Conservation (phyloP, 2,113 vertebrate genomes). For the Corythaixoides concolor region DNA sequence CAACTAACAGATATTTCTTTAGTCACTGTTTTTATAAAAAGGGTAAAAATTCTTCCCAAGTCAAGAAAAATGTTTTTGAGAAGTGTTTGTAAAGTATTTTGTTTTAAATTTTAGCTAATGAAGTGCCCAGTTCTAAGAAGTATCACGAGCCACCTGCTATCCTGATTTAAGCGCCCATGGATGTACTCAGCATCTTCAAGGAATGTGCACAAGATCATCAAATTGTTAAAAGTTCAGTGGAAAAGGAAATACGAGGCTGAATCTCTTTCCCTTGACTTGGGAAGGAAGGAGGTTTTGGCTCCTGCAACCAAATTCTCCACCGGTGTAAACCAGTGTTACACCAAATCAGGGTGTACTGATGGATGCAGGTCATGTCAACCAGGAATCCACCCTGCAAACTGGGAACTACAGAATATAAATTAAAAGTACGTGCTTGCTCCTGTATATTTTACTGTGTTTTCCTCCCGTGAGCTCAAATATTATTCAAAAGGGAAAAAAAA, state of each 20-base stretch:
- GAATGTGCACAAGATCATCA: background rate
- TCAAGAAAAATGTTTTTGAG: background rate
- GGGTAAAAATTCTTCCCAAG: background rate
- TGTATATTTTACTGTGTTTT: background rate
- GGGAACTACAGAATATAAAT: background rate
- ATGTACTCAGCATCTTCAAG: background rate
- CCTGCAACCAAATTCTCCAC: background rate
- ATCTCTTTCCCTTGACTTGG: background rate
- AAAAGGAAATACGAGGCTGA: background rate
- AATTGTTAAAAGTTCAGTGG: background rate
- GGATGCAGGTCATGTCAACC: background rate
- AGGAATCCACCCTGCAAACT: background rate
- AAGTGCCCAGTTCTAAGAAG: background rate
- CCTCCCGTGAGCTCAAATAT: background rate
- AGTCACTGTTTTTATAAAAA: background rate
- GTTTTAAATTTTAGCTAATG: background rate
- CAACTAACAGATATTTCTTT: background rate
- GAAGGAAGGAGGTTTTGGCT: background rate
- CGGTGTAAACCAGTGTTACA: background rate
- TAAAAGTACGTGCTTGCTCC: background rate
- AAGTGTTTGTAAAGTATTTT: background rate
- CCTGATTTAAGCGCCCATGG: background rate
- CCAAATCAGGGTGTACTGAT: fast-evolving
- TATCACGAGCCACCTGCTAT: background rate
- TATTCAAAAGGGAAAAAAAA: background rate